Evolutionary conservation across 2,113 vertebrate genomes (phyloP).

Genomic region (Sebastes schlegelii): DNA sequence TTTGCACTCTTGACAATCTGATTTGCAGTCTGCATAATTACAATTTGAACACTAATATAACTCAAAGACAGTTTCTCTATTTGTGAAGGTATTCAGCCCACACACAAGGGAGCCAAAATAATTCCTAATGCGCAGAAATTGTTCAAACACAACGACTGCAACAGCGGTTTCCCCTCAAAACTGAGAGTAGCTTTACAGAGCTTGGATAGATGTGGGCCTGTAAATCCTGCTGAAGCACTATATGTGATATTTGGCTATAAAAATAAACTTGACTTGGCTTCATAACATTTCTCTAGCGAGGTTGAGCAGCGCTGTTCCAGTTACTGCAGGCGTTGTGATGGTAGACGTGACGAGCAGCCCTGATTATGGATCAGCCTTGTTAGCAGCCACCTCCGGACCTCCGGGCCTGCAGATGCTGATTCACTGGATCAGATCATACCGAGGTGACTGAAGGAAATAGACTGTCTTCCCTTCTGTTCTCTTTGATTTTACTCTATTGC

Average conservation of each 20-base stretch:
- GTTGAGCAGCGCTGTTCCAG: conserved; percentile 14
- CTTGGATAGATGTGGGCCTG: background rate
- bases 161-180: background rate
- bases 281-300: conserved; percentile 15
- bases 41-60: conserved; percentile 19
- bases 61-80: conserved; percentile 20
- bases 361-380: conserved; percentile 60
- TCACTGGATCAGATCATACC: conserved; percentile 33
- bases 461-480: conserved; percentile 10
- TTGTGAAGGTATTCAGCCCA: conserved; percentile 12
- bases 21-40: conserved; percentile 52
- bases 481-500: conserved; percentile 25
- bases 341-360: conserved; percentile 46
- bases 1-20: conserved; percentile 33
- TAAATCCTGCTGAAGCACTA: conserved; percentile 17
- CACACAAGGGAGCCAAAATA: conserved; percentile 9
- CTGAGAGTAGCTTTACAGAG: conserved; percentile 2
- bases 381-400: conserved; percentile 45
- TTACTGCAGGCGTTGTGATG: conserved; percentile 32
- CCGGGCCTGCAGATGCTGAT: conserved; percentile 50
- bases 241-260: conserved; percentile 11
- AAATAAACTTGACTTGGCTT: conserved; percentile 20
- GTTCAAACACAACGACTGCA: conserved; percentile 12
- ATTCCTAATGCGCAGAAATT: conserved; percentile 10
- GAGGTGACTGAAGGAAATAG: conserved; percentile 38